Evolutionary conservation across 2,888 invertebrate species (phyloP).

Genomic region (Pomacea canaliculata): DNA sequence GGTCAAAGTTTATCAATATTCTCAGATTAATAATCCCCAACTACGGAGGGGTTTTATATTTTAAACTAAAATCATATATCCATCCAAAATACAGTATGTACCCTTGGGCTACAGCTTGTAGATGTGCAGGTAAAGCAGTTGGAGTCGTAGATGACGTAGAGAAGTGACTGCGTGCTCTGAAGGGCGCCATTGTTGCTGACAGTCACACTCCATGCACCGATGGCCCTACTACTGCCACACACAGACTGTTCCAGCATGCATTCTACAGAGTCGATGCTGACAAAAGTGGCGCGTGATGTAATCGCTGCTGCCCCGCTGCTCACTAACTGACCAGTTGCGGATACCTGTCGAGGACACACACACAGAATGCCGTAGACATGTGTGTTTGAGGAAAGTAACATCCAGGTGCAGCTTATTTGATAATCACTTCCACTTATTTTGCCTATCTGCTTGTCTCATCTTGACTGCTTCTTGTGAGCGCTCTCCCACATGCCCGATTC

Average conservation of each 20-base stretch:
- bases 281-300: constrained; percentile 25
- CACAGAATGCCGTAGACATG: too few species aligned
- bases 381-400: too few species aligned
- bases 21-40: too few species aligned
- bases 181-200: constrained; percentile 33
- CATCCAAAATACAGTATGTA: constrained; percentile 17
- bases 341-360: too few species aligned
- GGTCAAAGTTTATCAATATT: not conserved
- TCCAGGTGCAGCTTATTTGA: too few species aligned
- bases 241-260: constrained; percentile 23
- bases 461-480: too few species aligned
- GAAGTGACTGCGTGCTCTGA: constrained; percentile 11
- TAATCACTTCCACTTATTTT: too few species aligned
- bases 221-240: constrained; percentile 19
- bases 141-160: constrained; percentile 37
- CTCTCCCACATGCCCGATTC: too few species aligned
- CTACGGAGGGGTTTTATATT: too few species aligned
- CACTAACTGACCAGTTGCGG: too few species aligned
- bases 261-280: constrained; percentile 31
- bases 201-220: constrained; percentile 22
- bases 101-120: constrained; percentile 30
- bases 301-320: not conserved
- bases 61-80: too few species aligned
- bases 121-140: constrained; percentile 31
- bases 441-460: too few species aligned